Percentiles rank a stretch among this genome's conserved stretches.
Conservation (phyloP, 2,888 invertebrate genomes). For the Cheiracanthium punctorium region DNA sequence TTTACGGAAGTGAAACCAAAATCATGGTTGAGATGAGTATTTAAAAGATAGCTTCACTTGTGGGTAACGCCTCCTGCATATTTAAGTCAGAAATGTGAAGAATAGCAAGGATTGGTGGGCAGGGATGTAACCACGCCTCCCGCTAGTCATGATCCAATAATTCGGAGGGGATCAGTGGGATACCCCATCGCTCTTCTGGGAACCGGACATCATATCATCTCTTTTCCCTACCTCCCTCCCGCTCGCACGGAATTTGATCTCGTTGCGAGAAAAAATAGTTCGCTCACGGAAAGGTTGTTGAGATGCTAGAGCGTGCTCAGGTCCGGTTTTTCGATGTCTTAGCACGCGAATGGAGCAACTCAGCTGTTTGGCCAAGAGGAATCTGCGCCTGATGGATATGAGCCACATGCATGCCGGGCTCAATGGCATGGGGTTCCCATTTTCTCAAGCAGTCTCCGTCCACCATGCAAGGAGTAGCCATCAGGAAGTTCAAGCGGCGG, state of each 20-base stretch:
- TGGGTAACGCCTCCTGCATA: conserved; percentile 46
- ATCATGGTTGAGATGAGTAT: conserved; percentile 17
- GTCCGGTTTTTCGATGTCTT: conserved; percentile 3
- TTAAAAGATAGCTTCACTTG: conserved; percentile 46
- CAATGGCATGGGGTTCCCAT: conserved; percentile 64
- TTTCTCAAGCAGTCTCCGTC: conserved; percentile 56
- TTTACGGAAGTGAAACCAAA: not conserved
- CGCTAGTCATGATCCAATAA: conserved; percentile 56
- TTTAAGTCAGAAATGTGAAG: conserved; percentile 28
- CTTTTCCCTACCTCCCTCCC: conserved; percentile 1
- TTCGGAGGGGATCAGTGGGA: conserved; percentile 42
- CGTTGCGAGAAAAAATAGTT: conserved; percentile 3
- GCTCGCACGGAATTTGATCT: conserved; percentile 5
- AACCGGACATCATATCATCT: conserved; percentile 9
- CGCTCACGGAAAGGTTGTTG: not conserved
- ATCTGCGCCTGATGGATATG: conserved; percentile 63
- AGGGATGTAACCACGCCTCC: conserved; percentile 51
- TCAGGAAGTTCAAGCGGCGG: conserved; percentile 61
- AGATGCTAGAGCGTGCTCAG: conserved; percentile 31
- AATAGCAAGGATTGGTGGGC: conserved; percentile 49
- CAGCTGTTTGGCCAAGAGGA: conserved; percentile 48
- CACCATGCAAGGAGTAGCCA: conserved; percentile 35
- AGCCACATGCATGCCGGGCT: conserved; percentile 43
- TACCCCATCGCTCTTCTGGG: conserved; percentile 21
- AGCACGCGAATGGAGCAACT: conserved; percentile 60